Conservation (phyloP, 2,113 vertebrate genomes). For the Oncorhynchus tshawytscha region DNA sequence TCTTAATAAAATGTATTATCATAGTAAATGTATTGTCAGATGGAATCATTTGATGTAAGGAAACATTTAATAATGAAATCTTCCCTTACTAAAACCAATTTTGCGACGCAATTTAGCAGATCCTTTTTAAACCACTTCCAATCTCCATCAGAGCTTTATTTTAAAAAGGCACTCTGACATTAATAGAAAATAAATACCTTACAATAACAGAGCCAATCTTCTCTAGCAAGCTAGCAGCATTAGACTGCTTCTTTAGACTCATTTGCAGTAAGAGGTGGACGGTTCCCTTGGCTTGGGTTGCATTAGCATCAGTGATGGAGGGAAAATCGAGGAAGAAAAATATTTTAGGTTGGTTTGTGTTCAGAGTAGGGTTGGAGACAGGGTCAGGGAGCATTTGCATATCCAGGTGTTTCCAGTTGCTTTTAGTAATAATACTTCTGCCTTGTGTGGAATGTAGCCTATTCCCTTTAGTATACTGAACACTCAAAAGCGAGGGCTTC, state of each 20-base stretch:
- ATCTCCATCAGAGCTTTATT: slow-evolving; percentile 38
- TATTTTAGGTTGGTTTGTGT: neutral
- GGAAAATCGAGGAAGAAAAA: slow-evolving; percentile 33
- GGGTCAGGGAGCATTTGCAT: neutral
- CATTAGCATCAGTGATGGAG: slow-evolving; percentile 38
- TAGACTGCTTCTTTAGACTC: slow-evolving; percentile 33
- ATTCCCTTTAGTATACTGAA: neutral
- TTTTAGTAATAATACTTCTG: neutral
- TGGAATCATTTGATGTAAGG: slow-evolving; percentile 43
- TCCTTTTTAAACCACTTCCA: slow-evolving; percentile 51
- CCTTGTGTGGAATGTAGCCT: neutral
- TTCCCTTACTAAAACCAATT: slow-evolving; percentile 48
- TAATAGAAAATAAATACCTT: slow-evolving; percentile 63
- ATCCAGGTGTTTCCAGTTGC: neutral
- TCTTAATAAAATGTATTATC: slow-evolving; percentile 32
- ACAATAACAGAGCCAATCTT: slow-evolving; percentile 30
- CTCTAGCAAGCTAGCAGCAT: slow-evolving; percentile 24
- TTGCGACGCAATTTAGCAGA: slow-evolving; percentile 38
- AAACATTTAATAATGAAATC: slow-evolving; percentile 48
- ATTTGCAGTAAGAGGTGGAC: slow-evolving; percentile 36
- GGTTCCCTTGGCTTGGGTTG: slow-evolving; percentile 32
- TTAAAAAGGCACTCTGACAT: slow-evolving; percentile 42
- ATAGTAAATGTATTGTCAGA: slow-evolving; percentile 26
- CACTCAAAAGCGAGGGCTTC: slow-evolving; percentile 9
- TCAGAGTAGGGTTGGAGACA: no score